Evolutionary conservation across 2,888 invertebrate genomes (phyloP).

Genomic region (Ganaspis brasiliensis): DNA sequence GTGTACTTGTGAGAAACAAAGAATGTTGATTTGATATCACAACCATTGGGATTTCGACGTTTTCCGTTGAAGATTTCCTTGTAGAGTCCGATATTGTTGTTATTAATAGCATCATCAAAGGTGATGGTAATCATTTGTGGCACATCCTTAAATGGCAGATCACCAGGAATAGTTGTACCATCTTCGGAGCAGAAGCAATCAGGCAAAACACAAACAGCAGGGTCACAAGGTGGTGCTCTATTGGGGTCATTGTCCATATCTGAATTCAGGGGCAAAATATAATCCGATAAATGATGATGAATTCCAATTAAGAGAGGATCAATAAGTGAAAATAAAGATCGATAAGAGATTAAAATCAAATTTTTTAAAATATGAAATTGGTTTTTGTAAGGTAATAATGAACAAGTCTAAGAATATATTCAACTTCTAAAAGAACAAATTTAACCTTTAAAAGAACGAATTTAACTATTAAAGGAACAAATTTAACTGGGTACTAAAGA

Average conservation of each 20-base stretch:
- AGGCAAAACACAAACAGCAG: slow-evolving; percentile 91
- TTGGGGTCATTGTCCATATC: slow-evolving; percentile 97
- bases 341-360: too few relatives aligned
- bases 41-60: slow-evolving; percentile 95
- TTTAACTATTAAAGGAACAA: too few relatives aligned
- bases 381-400: too few relatives aligned
- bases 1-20: slow-evolving; percentile 96
- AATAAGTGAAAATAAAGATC: not conserved
- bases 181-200: slow-evolving; percentile 98
- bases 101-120: slow-evolving; percentile 97
- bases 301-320: not conserved
- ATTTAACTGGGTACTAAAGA: too few relatives aligned
- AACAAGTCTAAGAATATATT: too few relatives aligned
- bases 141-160: slow-evolving; percentile 91
- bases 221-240: slow-evolving; percentile 94
- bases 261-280: slow-evolving; percentile 78
- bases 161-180: slow-evolving; percentile 92
- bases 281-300: slow-evolving; percentile 3
- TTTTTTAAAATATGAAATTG: too few relatives aligned
- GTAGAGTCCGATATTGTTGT: slow-evolving; percentile 96
- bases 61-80: slow-evolving; percentile 95
- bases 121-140: slow-evolving; percentile 97
- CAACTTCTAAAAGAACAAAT: too few relatives aligned
- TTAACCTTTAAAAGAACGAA: too few relatives aligned
- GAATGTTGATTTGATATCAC: slow-evolving; percentile 95